Evolutionary conservation across 1,140 invertebrate species (phyloP).

Genomic region (Drosophila ercepeae): DNA sequence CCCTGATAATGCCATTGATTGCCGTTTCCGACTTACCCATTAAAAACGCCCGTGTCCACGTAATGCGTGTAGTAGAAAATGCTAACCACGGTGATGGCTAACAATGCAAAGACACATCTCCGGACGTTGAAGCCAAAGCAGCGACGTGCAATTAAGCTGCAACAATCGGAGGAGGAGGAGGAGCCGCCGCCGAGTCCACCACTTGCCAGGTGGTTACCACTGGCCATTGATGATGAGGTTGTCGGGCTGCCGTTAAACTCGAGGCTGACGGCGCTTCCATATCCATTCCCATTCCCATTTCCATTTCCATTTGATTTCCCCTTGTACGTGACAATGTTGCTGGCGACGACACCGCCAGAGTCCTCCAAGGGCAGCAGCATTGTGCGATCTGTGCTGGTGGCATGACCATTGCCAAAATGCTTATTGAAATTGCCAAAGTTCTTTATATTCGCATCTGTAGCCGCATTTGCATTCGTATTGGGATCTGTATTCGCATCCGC

Average conservation of each 20-base stretch:
- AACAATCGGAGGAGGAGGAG: slow-evolving; percentile 68
- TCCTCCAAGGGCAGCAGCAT: slow-evolving; percentile 50
- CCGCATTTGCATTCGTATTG: slow-evolving; percentile 16
- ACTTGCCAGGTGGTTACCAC: slow-evolving; percentile 31
- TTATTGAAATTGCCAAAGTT: slow-evolving; percentile 59
- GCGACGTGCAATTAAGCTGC: slow-evolving; percentile 82
- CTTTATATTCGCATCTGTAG: slow-evolving; percentile 11
- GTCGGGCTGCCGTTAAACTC: slow-evolving; percentile 39
- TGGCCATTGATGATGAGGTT: slow-evolving; percentile 62
- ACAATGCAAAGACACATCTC: slow-evolving; percentile 88
- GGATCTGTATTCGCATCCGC: slow-evolving; percentile 17
- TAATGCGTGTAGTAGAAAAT: slow-evolving; percentile 91
- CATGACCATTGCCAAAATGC: slow-evolving; percentile 64
- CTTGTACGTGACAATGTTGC: slow-evolving; percentile 73
- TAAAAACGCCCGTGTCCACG: slow-evolving; percentile 88
- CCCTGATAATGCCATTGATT: neutral
- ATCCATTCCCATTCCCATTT: slow-evolving; percentile 1
- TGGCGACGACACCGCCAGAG: slow-evolving; percentile 18
- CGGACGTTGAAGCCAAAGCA: slow-evolving; percentile 88
- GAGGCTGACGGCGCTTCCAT: slow-evolving; percentile 18
- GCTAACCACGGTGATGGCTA: slow-evolving; percentile 88
- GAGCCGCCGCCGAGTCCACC: slow-evolving; percentile 6
- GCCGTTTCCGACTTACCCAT: slow-evolving; percentile 85
- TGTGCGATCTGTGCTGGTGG: slow-evolving; percentile 60
- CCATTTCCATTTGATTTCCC: slow-evolving; percentile 59